Conservation (phyloP, 2,888 invertebrate genomes). For the Drosophila sordidapex region DNA sequence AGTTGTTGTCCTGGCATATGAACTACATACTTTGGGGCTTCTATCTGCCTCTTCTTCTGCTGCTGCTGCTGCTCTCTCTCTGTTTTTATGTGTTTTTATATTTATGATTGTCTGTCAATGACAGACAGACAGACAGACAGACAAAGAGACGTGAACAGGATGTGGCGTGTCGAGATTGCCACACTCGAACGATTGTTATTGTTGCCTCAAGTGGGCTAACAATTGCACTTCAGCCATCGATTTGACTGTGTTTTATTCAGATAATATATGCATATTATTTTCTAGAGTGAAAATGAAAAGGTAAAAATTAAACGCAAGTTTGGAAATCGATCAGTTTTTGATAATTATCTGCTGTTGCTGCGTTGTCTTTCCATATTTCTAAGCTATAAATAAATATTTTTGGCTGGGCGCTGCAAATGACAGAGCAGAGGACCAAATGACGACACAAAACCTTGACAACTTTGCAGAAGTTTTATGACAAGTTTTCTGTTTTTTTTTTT, state of each 20-base stretch:
- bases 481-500: slow-evolving; percentile 57
- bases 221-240: slow-evolving; percentile 64
- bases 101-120: slow-evolving; percentile 76
- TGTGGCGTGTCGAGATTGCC: slow-evolving; percentile 46
- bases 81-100: slow-evolving; percentile 56
- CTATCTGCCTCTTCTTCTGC: slow-evolving; percentile 35
- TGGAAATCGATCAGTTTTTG: slow-evolving; percentile 1
- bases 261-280: slow-evolving; percentile 5
- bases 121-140: slow-evolving; percentile 49
- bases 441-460: slow-evolving; percentile 74
- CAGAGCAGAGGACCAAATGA: slow-evolving; percentile 37
- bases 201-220: slow-evolving; percentile 57
- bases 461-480: slow-evolving; percentile 73
- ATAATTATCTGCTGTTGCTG: slow-evolving; percentile 23
- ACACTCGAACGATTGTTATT: slow-evolving; percentile 69
- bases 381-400: slow-evolving; percentile 54
- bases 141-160: slow-evolving; percentile 5
- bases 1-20: slow-evolving; percentile 46
- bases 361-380: slow-evolving; percentile 15
- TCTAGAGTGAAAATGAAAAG: slow-evolving; percentile 65
- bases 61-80: slow-evolving; percentile 12
- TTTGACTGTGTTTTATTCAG: slow-evolving; percentile 43
- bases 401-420: slow-evolving; percentile 46
- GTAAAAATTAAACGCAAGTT: slow-evolving; percentile 30
- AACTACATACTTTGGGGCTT: slow-evolving; percentile 45